Evolutionary conservation across 2,113 vertebrate genomes (phyloP).

Genomic region (Guaruba guarouba): DNA sequence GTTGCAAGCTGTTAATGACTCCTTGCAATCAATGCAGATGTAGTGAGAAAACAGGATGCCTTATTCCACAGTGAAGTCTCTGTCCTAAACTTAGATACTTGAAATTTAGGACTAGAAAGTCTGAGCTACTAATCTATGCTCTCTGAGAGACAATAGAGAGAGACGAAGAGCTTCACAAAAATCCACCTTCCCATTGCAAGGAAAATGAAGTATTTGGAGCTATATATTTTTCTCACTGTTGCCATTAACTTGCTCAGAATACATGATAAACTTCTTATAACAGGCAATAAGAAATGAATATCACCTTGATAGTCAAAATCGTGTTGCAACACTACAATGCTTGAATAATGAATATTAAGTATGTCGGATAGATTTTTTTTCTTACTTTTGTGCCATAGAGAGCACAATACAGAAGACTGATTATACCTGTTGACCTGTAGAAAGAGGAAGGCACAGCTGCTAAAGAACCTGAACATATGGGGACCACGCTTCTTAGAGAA

Average conservation of each 20-base stretch:
- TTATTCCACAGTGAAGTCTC: neutral
- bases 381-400: neutral
- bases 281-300: neutral
- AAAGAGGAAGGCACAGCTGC: neutral
- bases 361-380: neutral
- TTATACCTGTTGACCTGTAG: neutral
- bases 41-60: neutral
- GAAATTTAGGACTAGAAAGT: neutral
- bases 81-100: neutral
- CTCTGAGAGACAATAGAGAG: neutral
- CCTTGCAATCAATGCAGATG: neutral
- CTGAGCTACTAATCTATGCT: neutral
- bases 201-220: neutral
- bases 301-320: neutral
- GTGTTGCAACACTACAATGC: neutral
- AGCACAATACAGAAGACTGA: neutral
- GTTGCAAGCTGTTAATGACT: neutral
- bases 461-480: neutral
- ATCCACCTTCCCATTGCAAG: neutral
- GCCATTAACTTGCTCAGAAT: neutral
- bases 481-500: neutral
- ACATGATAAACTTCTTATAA: neutral
- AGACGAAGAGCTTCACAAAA: neutral
- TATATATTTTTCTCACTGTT: neutral
- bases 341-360: neutral